Evolutionary conservation across 2,888 invertebrate genomes (phyloP).

Genomic region (Platynereis dumerilii): DNA sequence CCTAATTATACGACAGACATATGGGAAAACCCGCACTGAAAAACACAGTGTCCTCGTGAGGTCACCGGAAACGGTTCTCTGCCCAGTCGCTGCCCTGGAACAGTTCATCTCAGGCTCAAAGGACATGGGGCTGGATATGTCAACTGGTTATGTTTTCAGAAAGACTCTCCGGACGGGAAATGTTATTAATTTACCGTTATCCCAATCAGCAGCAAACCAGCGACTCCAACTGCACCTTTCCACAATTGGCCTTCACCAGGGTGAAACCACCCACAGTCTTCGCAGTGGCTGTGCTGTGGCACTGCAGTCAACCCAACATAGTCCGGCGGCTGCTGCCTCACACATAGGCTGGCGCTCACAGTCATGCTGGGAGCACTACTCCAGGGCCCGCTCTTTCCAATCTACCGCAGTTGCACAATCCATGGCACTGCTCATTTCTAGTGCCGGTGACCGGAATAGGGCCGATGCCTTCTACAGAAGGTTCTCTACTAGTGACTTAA

Average conservation of each 20-base stretch:
- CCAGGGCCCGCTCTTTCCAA: not conserved
- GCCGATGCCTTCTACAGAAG: too few relatives aligned
- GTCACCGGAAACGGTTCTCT: not conserved
- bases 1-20: not conserved
- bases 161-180: not conserved
- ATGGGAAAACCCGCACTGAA: not conserved
- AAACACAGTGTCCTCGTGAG: not conserved
- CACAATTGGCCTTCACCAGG: not conserved
- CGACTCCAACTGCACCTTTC: not conserved
- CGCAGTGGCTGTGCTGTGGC: not conserved
- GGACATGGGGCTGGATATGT: not conserved
- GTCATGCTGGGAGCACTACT: not conserved
- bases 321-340: not conserved
- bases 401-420: not conserved
- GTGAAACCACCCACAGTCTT: not conserved
- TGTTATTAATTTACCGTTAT: not conserved
- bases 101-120: not conserved
- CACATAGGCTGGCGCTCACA: not conserved
- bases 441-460: too few relatives aligned
- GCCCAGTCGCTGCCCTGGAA: not conserved
- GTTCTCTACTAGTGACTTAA: too few relatives aligned
- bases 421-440: not conserved
- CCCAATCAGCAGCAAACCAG: not conserved
- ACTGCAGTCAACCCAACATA: not conserved
- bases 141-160: not conserved